These are phyloP conservation scores for Phymatocera aterrima DNA, from an alignment of 2,888 invertebrate genomes.

Conservation along the genomic window DNA sequence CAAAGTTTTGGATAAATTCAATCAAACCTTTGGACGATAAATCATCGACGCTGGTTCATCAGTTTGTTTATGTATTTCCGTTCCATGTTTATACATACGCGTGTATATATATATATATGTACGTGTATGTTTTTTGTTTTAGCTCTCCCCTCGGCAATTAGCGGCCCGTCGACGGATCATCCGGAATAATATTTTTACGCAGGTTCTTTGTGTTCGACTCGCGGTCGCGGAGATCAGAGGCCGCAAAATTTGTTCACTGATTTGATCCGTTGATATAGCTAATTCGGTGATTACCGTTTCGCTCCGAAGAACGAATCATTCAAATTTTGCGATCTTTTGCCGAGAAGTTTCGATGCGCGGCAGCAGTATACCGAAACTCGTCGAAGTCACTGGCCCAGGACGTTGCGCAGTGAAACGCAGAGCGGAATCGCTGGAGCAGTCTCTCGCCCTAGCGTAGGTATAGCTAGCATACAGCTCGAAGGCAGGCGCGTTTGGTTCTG, in stretches of 20 bases:
- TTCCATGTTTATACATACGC: too few relatives aligned
- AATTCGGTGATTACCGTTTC: too few relatives aligned
- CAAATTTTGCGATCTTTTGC: too few relatives aligned
- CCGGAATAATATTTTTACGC: not conserved
- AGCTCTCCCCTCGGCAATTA: not conserved
- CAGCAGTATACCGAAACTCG: too few relatives aligned
- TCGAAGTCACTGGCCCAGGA: too few relatives aligned
- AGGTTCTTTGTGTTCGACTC: not conserved
- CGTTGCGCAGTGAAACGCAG: not conserved
- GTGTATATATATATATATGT: not conserved
- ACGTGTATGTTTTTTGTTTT: not conserved
- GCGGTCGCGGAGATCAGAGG: too few relatives aligned
- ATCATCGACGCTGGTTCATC: constrained; percentile 65
- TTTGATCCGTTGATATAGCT: too few relatives aligned
- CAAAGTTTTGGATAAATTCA: constrained; percentile 71
- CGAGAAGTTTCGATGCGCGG: too few relatives aligned
- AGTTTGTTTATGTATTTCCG: constrained; percentile 26
- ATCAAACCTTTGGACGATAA: constrained; percentile 73
- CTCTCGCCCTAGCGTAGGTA: not conserved
- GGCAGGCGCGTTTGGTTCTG: constrained; percentile 38
- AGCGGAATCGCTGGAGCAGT: not conserved
- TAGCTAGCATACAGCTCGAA: not conserved
- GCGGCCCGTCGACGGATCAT: constrained; percentile 7
- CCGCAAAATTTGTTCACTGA: not conserved
- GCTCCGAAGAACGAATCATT: too few relatives aligned